Conservation (phyloP, 2,888 invertebrate species). For the Artemia sinica region DNA sequence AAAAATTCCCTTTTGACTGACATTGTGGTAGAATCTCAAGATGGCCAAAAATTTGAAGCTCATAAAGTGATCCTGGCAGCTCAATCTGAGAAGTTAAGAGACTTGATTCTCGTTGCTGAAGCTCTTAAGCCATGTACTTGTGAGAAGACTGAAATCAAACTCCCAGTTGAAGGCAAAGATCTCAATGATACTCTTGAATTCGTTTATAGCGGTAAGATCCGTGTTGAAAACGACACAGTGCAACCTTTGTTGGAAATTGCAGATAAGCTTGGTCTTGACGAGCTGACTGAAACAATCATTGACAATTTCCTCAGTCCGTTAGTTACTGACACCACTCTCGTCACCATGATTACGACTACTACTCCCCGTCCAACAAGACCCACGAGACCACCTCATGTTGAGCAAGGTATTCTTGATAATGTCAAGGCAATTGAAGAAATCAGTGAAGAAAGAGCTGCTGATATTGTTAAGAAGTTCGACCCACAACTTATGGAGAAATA, state of each 20-base stretch:
- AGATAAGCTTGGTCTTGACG: background rate
- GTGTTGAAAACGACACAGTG: slow-evolving; percentile 7
- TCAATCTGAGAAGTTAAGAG: background rate
- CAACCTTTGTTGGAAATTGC: background rate
- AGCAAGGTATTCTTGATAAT: background rate
- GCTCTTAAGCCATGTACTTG: slow-evolving; percentile 8
- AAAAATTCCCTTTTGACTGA: background rate
- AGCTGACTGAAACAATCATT: background rate
- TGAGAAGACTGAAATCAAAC: background rate
- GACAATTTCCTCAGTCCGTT: background rate
- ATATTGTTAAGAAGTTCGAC: background rate
- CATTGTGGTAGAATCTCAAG: background rate
- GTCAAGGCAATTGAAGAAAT: background rate
- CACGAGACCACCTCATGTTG: background rate
- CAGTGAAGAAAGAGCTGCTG: background rate
- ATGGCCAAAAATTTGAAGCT: background rate
- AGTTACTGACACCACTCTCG: background rate
- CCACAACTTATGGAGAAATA: background rate
- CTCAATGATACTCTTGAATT: background rate
- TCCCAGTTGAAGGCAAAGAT: background rate
- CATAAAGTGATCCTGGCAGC: background rate
- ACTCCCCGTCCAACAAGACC: background rate
- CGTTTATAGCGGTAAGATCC: background rate
- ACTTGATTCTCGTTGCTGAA: background rate
- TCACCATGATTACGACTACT: background rate